Evolutionary conservation across 2,888 invertebrate species (phyloP).

Genomic region (Cactoblastis cactorum): DNA sequence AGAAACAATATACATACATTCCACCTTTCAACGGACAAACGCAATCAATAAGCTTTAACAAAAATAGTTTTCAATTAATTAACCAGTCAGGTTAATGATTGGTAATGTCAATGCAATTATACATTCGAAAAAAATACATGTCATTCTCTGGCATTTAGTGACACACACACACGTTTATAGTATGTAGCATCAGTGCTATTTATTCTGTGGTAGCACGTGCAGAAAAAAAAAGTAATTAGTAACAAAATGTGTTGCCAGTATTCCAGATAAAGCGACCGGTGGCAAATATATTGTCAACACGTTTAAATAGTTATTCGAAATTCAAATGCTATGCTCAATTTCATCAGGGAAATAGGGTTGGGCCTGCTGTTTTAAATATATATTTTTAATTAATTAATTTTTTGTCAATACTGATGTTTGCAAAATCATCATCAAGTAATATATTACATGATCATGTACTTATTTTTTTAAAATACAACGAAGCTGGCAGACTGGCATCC

Average conservation of each 20-base stretch:
- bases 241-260: not conserved
- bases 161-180: not conserved
- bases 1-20: not conserved
- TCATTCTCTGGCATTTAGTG: slow-evolving; percentile 4
- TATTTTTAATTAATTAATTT: too few species aligned
- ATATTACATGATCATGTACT: too few species aligned
- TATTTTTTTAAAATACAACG: too few species aligned
- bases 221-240: not conserved
- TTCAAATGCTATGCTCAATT: not conserved
- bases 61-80: slow-evolving; percentile 2
- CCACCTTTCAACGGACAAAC: not conserved
- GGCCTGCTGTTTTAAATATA: too few species aligned
- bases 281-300: not conserved
- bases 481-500: too few species aligned
- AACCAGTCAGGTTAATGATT: slow-evolving; percentile 3
- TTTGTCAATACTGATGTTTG: too few species aligned
- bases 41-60: not conserved
- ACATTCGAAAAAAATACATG: not conserved
- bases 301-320: not conserved
- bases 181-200: not conserved
- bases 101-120: slow-evolving; percentile 11
- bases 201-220: too few species aligned
- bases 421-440: too few species aligned
- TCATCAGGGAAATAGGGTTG: too few species aligned
- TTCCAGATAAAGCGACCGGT: not conserved